Conservation (phyloP, 2,888 invertebrate genomes). For the Osmoderma eremita region DNA sequence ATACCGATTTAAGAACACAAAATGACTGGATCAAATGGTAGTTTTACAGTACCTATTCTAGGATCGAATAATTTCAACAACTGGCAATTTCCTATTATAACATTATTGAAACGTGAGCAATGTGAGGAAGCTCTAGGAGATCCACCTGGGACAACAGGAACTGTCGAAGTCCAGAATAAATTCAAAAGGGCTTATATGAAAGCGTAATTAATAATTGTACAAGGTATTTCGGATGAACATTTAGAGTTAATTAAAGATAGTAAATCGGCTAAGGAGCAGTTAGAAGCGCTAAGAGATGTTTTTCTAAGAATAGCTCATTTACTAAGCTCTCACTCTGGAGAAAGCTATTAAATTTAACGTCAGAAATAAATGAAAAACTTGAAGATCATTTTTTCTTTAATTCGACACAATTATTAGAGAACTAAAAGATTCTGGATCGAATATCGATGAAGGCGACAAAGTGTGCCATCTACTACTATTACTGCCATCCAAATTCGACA, state of each 20-base stretch:
- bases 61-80: too few relatives aligned
- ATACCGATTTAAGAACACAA: too few relatives aligned
- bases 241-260: constrained; percentile 46
- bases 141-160: too few relatives aligned
- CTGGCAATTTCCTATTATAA: too few relatives aligned
- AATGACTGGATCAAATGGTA: too few relatives aligned
- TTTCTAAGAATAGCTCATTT: constrained; percentile 44
- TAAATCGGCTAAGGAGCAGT: constrained; percentile 40
- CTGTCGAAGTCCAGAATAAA: background rate
- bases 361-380: constrained; percentile 6
- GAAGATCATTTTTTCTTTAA: constrained; percentile 41
- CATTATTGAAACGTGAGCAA: too few relatives aligned
- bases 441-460: constrained; percentile 12
- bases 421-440: constrained; percentile 22
- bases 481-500: background rate
- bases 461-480: constrained; percentile 22
- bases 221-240: constrained; percentile 46
- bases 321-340: constrained; percentile 41
- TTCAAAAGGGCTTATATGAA: constrained; percentile 33
- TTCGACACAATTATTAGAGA: constrained; percentile 43
- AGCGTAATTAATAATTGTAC: constrained; percentile 43
- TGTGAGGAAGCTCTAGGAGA: too few relatives aligned
- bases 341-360: constrained; percentile 27
- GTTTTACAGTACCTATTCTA: too few relatives aligned
- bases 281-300: constrained; percentile 40